phyloP scores from a whole-genome alignment of 2,888 invertebrate genomes.

The Drosophila nigritarsus region DNA sequence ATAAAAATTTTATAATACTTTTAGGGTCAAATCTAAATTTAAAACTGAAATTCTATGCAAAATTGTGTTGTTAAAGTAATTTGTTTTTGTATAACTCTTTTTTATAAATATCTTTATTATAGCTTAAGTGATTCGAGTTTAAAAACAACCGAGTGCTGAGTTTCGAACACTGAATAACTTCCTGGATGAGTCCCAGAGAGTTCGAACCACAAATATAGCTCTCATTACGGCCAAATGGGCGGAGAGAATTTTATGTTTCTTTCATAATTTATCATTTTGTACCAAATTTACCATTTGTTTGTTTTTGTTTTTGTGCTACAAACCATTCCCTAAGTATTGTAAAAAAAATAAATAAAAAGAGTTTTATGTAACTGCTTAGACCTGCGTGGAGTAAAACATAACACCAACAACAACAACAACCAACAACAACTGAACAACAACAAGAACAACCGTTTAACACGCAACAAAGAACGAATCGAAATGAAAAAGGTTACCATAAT shows the following conservation, averaged over 20 bases:
- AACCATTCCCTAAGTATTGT: slow-evolving; percentile 38
- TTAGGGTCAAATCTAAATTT: slow-evolving; percentile 1
- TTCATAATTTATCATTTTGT: slow-evolving; percentile 33
- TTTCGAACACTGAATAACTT: slow-evolving; percentile 61
- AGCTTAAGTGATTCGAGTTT: slow-evolving; percentile 80
- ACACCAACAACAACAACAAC: slow-evolving; percentile 52
- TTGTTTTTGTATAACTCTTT: slow-evolving; percentile 74
- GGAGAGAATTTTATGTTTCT: slow-evolving; percentile 14
- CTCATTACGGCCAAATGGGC: slow-evolving; percentile 28
- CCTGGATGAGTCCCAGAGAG: slow-evolving; percentile 65
- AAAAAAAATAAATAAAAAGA: slow-evolving; percentile 16
- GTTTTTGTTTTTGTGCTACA: slow-evolving; percentile 17
- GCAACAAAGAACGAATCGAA: slow-evolving; percentile 66
- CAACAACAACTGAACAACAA: slow-evolving; percentile 63
- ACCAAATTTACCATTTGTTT: slow-evolving; percentile 8
- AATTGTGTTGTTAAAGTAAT: slow-evolving; percentile 71
- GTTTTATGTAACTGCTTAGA: slow-evolving; percentile 43
- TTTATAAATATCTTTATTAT: slow-evolving; percentile 73
- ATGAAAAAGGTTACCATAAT: slow-evolving; percentile 61
- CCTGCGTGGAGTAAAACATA: slow-evolving; percentile 67
- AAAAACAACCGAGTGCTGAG: slow-evolving; percentile 78
- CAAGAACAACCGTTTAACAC: slow-evolving; percentile 74
- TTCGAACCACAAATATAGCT: slow-evolving; percentile 52
- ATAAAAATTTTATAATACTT: not conserved
- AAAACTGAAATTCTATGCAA: slow-evolving; percentile 22